Conservation (phyloP, 2,113 vertebrate genomes). For the Smithornis capensis region DNA sequence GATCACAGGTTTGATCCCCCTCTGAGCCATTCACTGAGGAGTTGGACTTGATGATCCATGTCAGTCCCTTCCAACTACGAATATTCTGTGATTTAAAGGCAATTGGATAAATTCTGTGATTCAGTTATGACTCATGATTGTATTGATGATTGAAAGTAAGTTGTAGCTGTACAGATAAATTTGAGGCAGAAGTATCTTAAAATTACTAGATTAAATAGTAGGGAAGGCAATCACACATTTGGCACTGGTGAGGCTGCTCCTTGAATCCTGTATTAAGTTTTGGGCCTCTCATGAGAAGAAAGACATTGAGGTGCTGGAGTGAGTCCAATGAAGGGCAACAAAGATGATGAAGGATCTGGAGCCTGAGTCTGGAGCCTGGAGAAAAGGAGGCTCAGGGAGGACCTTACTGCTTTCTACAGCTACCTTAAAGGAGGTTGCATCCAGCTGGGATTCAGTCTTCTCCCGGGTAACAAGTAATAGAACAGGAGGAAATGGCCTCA, state of each 20-base stretch:
- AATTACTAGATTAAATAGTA: background rate
- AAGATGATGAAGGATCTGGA: background rate
- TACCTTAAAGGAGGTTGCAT: background rate
- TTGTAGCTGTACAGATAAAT: background rate
- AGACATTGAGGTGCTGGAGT: background rate
- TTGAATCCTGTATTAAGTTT: background rate
- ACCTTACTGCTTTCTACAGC: background rate
- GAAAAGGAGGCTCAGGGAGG: background rate
- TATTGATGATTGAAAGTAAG: background rate
- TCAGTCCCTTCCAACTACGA: no score
- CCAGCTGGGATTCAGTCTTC: background rate
- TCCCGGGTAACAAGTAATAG: background rate
- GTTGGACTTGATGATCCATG: no score
- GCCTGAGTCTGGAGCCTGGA: background rate
- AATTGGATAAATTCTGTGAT: no score
- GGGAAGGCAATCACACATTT: background rate
- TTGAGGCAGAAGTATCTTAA: background rate
- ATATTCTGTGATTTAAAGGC: no score
- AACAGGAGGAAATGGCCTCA: background rate
- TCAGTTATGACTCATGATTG: background rate
- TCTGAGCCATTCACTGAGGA: no score
- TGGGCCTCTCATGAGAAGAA: background rate
- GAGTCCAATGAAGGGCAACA: fast-evolving
- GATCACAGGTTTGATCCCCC: no score
- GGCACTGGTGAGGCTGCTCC: background rate